Evolutionary conservation across 2,113 vertebrate genomes (phyloP).

Genomic region (Gallinago jamesoni): DNA sequence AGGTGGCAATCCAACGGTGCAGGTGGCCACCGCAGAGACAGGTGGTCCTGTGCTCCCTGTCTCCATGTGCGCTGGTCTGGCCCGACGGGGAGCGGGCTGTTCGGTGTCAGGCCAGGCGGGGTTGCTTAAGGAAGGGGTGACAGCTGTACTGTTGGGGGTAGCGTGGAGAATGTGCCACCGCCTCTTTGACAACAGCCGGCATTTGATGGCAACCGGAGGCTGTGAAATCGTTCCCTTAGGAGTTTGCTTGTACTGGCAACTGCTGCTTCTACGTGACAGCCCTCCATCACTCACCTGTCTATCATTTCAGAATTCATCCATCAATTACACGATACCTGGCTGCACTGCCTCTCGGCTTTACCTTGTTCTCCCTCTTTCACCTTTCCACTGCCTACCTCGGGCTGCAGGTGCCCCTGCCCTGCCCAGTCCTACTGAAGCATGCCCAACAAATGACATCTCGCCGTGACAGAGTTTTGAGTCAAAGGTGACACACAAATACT

Average conservation of each 20-base stretch:
- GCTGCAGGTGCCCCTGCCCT: background rate
- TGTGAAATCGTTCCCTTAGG: background rate
- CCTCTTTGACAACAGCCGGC: background rate
- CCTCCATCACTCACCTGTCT: background rate
- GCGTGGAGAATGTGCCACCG: fast-evolving
- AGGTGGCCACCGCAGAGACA: background rate
- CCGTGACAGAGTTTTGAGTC: background rate
- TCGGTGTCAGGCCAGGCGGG: background rate
- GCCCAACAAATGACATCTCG: background rate
- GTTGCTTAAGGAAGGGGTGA: background rate
- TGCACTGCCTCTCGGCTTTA: background rate
- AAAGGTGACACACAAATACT: background rate
- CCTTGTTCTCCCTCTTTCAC: background rate
- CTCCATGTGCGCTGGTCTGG: background rate
- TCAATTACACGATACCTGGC: background rate
- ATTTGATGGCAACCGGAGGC: background rate
- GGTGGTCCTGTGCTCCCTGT: background rate
- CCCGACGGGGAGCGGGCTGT: fast-evolving
- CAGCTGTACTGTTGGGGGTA: background rate
- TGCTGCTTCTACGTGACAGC: background rate
- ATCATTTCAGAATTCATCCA: background rate
- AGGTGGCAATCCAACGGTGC: background rate
- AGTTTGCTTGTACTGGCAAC: background rate
- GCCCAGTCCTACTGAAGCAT: background rate
- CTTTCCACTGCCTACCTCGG: background rate